phyloP scores from a whole-genome alignment of 2,797 vertebrate genomes.

The Urocyon cinereoargenteus region DNA sequence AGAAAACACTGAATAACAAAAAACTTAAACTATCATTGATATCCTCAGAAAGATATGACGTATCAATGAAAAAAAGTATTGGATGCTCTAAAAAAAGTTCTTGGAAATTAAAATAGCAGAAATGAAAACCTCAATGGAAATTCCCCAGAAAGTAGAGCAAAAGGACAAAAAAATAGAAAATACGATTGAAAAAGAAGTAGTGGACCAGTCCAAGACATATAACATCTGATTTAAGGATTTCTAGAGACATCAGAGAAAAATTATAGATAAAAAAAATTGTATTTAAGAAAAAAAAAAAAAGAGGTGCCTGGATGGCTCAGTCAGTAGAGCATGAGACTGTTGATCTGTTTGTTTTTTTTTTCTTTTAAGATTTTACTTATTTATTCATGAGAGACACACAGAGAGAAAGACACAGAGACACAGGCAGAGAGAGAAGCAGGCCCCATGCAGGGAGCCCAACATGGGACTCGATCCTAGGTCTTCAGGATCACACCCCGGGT shows the following conservation, averaged over 20 bases:
- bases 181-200: not conserved
- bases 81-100: not conserved
- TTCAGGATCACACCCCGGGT: no score
- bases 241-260: not conserved
- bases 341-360: not conserved
- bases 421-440: no score
- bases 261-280: not conserved
- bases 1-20: not conserved
- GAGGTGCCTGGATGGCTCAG: not conserved
- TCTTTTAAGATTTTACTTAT: no score
- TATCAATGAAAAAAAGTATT: not conserved
- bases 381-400: no score
- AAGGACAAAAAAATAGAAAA: not conserved
- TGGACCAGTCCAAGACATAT: not conserved
- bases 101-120: conserved; percentile 41
- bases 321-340: not conserved
- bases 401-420: no score
- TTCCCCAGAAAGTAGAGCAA: not conserved
- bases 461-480: no score
- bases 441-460: no score
- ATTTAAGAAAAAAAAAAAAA: not conserved
- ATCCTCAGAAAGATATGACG: not conserved
- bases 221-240: not conserved
- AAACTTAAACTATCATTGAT: not conserved
- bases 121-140: not conserved